A percentile compares a stretch with the other conserved stretches of the same genome.
Evolutionary conservation across 2,113 vertebrate species (phyloP).

Genomic region (Oostethus manadensis): DNA sequence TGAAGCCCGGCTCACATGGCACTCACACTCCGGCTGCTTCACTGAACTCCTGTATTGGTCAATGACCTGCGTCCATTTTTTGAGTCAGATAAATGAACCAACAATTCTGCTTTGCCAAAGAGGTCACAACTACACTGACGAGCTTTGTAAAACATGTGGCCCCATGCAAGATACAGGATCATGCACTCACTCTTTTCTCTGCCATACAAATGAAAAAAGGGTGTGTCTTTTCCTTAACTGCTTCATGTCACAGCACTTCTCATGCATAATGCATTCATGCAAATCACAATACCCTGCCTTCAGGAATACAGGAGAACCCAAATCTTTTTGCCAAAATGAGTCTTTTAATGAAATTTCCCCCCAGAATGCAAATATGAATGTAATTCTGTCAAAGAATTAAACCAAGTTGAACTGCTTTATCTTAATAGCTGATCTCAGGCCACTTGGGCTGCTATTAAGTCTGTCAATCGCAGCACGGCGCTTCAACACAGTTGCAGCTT

Average conservation of each 20-base stretch:
- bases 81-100: conserved; percentile 57
- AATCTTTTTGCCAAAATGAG: conserved; percentile 71
- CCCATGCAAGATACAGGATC: conserved; percentile 37
- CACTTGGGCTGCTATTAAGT: conserved; percentile 67
- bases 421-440: conserved; percentile 77
- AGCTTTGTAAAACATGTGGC: conserved; percentile 35
- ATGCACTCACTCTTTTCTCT: conserved; percentile 18
- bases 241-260: conserved; percentile 53
- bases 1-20: conserved; percentile 36
- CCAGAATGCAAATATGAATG: conserved; percentile 67
- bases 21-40: conserved; percentile 28
- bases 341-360: conserved; percentile 73
- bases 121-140: conserved; percentile 50
- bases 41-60: conserved; percentile 40
- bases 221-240: conserved; percentile 45
- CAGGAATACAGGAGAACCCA: conserved; percentile 65
- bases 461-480: conserved; percentile 58
- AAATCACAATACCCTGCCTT: conserved; percentile 64
- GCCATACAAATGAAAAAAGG: conserved; percentile 47
- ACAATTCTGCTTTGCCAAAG: conserved; percentile 40
- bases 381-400: conserved; percentile 73
- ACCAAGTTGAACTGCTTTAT: conserved; percentile 70
- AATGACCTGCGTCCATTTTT: conserved; percentile 42
- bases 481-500: conserved; percentile 71
- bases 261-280: conserved; percentile 71